Base-by-base conservation (phyloP, 2,888 invertebrate genomes). In the Noctua comes region DNA sequence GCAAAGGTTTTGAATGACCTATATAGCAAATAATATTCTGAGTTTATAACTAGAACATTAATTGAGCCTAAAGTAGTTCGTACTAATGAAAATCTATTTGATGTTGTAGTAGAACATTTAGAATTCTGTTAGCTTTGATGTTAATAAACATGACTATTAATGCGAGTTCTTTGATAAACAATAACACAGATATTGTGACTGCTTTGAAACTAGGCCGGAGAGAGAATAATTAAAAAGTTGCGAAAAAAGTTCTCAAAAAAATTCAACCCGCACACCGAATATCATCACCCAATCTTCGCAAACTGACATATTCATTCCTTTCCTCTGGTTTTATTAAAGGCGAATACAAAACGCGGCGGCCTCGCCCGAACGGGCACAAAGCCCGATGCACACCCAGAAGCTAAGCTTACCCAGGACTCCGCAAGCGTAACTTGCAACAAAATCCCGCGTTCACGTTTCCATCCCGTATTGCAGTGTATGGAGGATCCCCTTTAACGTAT, bases 401-500 rank as follows among this genome's bases (percentile, higher is more conserved):
- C 92, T 94, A 93, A 95, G 93, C 94, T 92, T 91, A 90, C 91
- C 90, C 90, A 91, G 90, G 89, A 91, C 91, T 93, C 93, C 85
- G 90, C 90, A 91, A 93, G 91, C 93, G 93, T 92, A 94, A 93
- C 94, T 93, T 91, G 92, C 92, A 92, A 93, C 93, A 91, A 95
- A 95, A 96, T 95, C 93, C 95, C 88, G 90, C 94, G 92, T 94
- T 94, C 91, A 92, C 92, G 92, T 93, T 93, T 92, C 93, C 91
- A 93, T 94, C 92, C 91, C 92, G 91, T 93, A 94, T 92, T 94
- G 94, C 92, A 94, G 88, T 90, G 91, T 92, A 91, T 90, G 88
- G 90, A 88, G 92, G 92, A 94, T 94, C 91, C 91, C 88, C 91
- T 90, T 91, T 92, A 93, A 93, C 94, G 93, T 94, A 95, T 95